Evolutionary conservation across 2,888 invertebrate genomes (phyloP).

Genomic region (Parapristionchus giblindavisi): DNA sequence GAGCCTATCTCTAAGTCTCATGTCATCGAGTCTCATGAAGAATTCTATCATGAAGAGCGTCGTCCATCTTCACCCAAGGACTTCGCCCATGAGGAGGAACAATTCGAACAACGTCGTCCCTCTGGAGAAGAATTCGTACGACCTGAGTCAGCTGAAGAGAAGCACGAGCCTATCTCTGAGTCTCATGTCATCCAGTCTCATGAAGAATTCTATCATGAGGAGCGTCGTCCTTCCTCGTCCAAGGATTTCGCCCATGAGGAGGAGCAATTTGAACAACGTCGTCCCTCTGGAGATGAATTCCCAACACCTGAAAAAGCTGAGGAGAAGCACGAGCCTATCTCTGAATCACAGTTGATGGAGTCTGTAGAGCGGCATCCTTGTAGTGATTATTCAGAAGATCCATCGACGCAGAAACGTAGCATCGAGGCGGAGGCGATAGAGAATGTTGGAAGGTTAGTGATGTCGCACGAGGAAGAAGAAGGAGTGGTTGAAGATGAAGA

Average conservation of each 20-base stretch:
- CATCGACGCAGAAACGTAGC: background rate
- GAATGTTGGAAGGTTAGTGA: slow-evolving; percentile 24
- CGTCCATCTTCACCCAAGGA: background rate
- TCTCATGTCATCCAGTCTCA: no score
- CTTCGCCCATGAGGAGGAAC: no score
- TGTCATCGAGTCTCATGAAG: background rate
- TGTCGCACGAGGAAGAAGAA: slow-evolving; percentile 8
- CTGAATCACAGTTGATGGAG: slow-evolving; percentile 18
- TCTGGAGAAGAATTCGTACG: no score
- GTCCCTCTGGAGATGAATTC: slow-evolving; percentile 21
- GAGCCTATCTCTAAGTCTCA: no score
- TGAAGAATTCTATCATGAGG: no score
- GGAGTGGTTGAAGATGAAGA: slow-evolving; percentile 20
- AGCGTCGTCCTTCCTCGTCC: no score
- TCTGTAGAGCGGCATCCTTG: background rate
- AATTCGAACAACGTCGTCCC: no score
- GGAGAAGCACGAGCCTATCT: slow-evolving; percentile 24
- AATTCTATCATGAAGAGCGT: background rate
- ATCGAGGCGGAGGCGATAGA: slow-evolving; percentile 11
- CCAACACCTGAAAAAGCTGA: background rate
- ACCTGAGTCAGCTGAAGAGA: no score
- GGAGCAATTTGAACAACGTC: no score
- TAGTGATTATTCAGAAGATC: background rate
- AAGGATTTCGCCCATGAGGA: no score
- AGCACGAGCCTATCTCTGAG: no score